Evolutionary conservation across 2,888 invertebrate species (phyloP), one percentile per base, ranked within the genome.

Genomic region (Odontocerum albicorne): DNA sequence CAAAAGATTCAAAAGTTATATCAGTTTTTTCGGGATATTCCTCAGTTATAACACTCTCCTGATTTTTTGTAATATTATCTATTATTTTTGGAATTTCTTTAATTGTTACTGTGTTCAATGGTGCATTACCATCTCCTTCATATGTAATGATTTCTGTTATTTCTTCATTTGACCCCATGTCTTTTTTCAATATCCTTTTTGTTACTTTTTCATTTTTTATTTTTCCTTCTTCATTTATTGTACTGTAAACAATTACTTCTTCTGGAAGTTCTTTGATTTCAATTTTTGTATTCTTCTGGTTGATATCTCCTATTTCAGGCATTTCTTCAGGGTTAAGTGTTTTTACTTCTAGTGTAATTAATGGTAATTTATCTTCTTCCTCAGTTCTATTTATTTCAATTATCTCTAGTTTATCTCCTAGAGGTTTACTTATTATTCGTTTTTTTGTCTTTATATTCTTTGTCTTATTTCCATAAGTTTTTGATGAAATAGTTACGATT

Each of bases 381-480:
- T n/a, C n/a, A n/a, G n/a, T n/a, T n/a, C n/a, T n/a, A n/a, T n/a
- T n/a, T n/a, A n/a, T n/a, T n/a, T n/a, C n/a, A n/a, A n/a, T n/a
- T 15, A 63, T 64, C 64, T 69, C 70, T 58, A 67, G 66, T 63
- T 69, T 70, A 39, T 66, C 59, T 57, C 67, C 70, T 38, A 69
- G 64, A 54, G 70, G 66, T 62, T 77, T 77, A 60, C 74, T 77
- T n/a, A 79, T 76, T 1, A 72, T 65, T 51, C 72, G 71, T 10
- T 73, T 77, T 56, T 70, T 74, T 2, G 72, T 69, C 21, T 71
- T 67, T 66, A 51, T 73, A 68, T 65, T 73, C 66, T 59, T 73
- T 52, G 56, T 64, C 65, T 72, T 66, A 51, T 67, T 69, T 55
- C 75, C 71, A 8, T 72, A 63, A 22, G 72, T 66, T 49, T 63